phyloP scores from a whole-genome alignment of 2,888 invertebrate species.

The Lucinisca nassula region DNA sequence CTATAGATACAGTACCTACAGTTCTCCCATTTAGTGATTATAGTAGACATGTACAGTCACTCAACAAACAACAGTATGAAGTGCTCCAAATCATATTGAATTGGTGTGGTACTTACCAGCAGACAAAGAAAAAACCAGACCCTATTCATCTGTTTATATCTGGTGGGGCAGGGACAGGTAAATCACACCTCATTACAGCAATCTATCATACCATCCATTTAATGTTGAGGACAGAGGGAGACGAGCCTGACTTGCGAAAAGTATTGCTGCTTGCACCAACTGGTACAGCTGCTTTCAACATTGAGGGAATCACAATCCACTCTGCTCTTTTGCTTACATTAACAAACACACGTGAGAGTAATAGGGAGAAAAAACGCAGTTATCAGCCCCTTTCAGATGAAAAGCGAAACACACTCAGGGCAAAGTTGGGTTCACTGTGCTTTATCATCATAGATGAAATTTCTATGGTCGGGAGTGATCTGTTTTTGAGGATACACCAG shows the following conservation, averaged over 20 bases:
- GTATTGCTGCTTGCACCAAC: conserved; percentile 41
- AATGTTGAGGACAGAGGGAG: conserved; percentile 25
- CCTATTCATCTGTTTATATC: conserved; percentile 32
- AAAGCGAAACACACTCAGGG: conserved; percentile 2
- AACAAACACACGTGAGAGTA: no score
- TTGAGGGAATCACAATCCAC: conserved; percentile 32
- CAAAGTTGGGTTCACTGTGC: not conserved
- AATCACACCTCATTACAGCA: conserved; percentile 44
- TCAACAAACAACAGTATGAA: conserved; percentile 33
- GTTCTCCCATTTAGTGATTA: conserved; percentile 22
- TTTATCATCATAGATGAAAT: conserved; percentile 51
- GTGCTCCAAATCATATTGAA: conserved; percentile 21
- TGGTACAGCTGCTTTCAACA: conserved; percentile 50
- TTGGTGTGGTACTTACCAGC: not conserved
- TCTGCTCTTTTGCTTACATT: conserved; percentile 8
- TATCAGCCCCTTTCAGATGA: conserved; percentile 24
- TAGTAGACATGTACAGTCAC: conserved; percentile 21
- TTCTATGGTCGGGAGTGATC: conserved; percentile 38
- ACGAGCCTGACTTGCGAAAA: conserved; percentile 18
- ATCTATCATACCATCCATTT: conserved; percentile 28
- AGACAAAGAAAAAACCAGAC: not conserved
- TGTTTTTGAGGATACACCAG: conserved; percentile 21
- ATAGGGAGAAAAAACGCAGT: not conserved
- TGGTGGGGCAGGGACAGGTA: conserved; percentile 51
- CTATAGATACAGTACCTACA: conserved; percentile 27